These are phyloP conservation scores for Clarias batrachus DNA, from an alignment of 2,113 vertebrate genomes.

Conservation along the genomic window DNA sequence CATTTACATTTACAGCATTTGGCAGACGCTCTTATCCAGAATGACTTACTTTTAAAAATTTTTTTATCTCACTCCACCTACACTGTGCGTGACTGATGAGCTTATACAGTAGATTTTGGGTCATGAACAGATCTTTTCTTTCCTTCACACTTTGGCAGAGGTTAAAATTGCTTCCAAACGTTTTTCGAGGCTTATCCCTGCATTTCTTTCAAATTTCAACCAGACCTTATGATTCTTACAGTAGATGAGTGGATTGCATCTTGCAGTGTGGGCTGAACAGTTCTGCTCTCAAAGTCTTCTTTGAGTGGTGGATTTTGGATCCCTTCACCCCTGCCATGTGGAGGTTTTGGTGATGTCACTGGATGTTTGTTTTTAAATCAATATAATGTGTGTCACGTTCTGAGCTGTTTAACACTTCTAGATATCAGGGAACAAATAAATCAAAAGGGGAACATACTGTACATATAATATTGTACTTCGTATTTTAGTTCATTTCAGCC, in stretches of 20 bases:
- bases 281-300: not conserved
- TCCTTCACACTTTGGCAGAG: not conserved
- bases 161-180: not conserved
- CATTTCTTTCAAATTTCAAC: not conserved
- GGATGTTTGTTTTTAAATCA: not conserved
- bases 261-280: not conserved
- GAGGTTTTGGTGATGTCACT: not conserved
- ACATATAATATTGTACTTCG: not conserved
- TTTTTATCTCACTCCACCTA: not conserved
- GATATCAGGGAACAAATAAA: not conserved
- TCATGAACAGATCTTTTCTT: not conserved
- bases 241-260: not conserved
- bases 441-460: not conserved
- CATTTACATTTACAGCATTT: no score
- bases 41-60: not conserved
- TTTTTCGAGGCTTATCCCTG: not conserved
- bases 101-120: not conserved
- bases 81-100: not conserved
- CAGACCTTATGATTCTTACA: not conserved
- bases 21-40: not conserved
- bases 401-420: not conserved
- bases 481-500: not conserved
- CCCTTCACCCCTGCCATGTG: not conserved
- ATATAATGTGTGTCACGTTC: not conserved
- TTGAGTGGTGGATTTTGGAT: not conserved